Conservation (phyloP, 2,888 invertebrate genomes). For the Tiliacea citrago region DNA sequence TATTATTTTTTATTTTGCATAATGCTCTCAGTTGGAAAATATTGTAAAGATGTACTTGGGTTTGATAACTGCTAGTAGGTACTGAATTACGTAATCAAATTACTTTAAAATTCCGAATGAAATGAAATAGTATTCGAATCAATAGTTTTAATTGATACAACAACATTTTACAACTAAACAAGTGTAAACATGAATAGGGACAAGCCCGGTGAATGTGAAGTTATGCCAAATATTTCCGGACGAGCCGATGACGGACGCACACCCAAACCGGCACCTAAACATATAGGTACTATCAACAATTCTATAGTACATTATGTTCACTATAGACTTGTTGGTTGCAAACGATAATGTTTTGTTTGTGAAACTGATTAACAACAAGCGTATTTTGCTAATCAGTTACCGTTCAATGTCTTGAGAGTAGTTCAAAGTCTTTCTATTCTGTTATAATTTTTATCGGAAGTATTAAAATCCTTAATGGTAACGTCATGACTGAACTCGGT, state of each 20-base stretch:
- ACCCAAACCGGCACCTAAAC: constrained; percentile 5
- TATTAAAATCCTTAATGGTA: not conserved
- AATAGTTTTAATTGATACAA: not conserved
- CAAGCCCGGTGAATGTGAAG: constrained; percentile 17
- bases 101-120: not conserved
- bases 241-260: constrained; percentile 18
- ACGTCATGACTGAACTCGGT: not conserved
- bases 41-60: not conserved
- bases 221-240: constrained; percentile 66
- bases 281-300: constrained; percentile 3
- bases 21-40: constrained; percentile 1
- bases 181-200: constrained; percentile 28
- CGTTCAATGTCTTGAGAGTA: too few relatives aligned
- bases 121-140: not conserved
- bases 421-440: not conserved
- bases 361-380: constrained; percentile 18
- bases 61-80: not conserved
- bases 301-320: constrained; percentile 8
- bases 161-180: constrained; percentile 25
- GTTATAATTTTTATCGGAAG: not conserved
- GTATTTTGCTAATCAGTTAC: not conserved
- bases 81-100: not conserved
- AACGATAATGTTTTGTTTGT: constrained; percentile 21
- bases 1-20: not conserved
- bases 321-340: constrained; percentile 2